Evolutionary conservation across 2,797 vertebrate genomes (phyloP).

Genomic region (Natrix natrix): DNA sequence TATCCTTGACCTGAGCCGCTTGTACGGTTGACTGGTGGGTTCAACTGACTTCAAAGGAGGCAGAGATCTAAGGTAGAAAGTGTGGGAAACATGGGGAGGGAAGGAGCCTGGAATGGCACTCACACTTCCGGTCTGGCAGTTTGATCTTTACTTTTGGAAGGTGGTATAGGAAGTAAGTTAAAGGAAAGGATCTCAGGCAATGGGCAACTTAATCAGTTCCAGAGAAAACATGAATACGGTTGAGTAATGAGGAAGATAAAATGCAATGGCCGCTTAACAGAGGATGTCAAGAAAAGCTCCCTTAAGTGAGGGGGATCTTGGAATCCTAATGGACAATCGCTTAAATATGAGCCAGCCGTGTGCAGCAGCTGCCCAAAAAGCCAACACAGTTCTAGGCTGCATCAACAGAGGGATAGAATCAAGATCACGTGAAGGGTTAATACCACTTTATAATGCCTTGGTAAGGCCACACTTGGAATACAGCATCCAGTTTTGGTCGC

Average conservation of each 20-base stretch:
- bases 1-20: constrained; percentile 20
- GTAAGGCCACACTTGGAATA: too few species aligned
- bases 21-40: constrained; percentile 34
- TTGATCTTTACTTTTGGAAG: neutral
- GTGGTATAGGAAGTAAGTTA: neutral
- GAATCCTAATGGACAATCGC: too few species aligned
- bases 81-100: constrained; percentile 16
- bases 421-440: too few species aligned
- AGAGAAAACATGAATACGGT: neutral
- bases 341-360: too few species aligned
- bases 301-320: neutral
- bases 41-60: constrained; percentile 27
- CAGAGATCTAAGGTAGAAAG: neutral
- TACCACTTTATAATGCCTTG: too few species aligned
- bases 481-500: too few species aligned
- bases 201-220: neutral
- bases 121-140: neutral
- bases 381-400: too few species aligned
- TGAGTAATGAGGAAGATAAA: neutral
- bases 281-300: neutral
- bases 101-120: neutral
- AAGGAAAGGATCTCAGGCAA: neutral
- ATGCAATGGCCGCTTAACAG: neutral
- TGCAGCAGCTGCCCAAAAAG: too few species aligned
- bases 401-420: too few species aligned